Base-by-base conservation (phyloP, 92 coral and sea anemone genomes). In the Umimayanthus chanpuru region DNA sequence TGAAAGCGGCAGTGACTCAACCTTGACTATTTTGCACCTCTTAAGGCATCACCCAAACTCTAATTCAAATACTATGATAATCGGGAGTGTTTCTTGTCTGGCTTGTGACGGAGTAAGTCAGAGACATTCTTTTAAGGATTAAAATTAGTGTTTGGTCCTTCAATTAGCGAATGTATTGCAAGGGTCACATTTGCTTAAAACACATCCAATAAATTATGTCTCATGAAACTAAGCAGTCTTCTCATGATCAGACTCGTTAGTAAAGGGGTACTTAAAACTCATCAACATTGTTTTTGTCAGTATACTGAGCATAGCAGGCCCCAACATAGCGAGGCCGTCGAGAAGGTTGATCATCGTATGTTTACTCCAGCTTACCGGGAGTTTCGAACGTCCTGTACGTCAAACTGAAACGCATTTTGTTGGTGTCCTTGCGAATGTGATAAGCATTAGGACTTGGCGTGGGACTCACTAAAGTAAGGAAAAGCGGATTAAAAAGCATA, bases 391-490 rank as follows among this genome's bases (percentile, higher is more conserved):
- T 32, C 77, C 89, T 49, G 87, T 86, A 86, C 21, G 92, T 90
- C 92, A 90, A 85, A 72, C 89, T 90, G 70, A 80, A 80, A 32
- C 4, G 4, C 84, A 80, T 80, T 80, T 80, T 53, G 70, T 80
- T 80, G 71, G 14, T 30, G 72, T 56, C 44, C n/a, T 55, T 80
- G 10, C 43, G 84, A 80, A 80, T 80, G 68, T 53, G 50, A n/a
- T 90, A 90, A 2, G 89, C 77, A 43, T 85, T 85, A 3, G 92
- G 92, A 32, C 92, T 80, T 71, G 92, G 92, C 18, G 82, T 82
- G 28, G 86, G 44, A 71, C 50, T 70, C 36, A 29, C 92, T 90
- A 79, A 8, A 73, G 49, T 26, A 44, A 29, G 14, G 56, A 53
- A 23, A 32, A 55, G 49, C 10, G 6, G 26, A 30, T 26, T 50